A percentile compares a stretch with the other conserved stretches of the same genome.
Conservation (phyloP, 2,888 invertebrate genomes). For the Clivina fossor region DNA sequence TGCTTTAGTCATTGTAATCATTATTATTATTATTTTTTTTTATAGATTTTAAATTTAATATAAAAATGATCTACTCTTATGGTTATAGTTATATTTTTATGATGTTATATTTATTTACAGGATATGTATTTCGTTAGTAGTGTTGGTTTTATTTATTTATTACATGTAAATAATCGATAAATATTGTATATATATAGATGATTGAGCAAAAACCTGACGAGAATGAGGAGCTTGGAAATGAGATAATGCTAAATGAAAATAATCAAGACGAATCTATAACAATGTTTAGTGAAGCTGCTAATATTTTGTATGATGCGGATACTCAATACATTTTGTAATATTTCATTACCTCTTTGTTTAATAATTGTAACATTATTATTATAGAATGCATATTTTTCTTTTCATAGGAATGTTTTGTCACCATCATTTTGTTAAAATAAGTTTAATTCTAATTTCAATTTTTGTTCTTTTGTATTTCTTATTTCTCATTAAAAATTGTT, state of each 20-base stretch:
- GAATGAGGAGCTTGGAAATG: background rate
- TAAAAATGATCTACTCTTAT: too few species aligned
- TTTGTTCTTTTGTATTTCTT: background rate
- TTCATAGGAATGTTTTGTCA: background rate
- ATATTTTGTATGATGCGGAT: conserved; percentile 22
- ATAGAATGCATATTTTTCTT: background rate
- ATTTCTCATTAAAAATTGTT: background rate
- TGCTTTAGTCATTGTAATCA: too few species aligned
- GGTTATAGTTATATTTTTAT: too few species aligned
- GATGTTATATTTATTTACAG: too few species aligned
- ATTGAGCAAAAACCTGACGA: conserved; percentile 15
- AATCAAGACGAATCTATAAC: conserved; percentile 12
- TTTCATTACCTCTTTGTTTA: background rate
- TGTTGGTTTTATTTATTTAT: too few species aligned
- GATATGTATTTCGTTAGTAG: too few species aligned
- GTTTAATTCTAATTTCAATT: background rate
- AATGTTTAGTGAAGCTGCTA: conserved; percentile 13
- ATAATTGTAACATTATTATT: background rate
- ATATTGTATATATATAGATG: too few species aligned
- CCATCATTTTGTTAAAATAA: background rate
- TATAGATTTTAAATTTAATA: too few species aligned
- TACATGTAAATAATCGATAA: too few species aligned
- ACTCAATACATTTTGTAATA: conserved; percentile 19
- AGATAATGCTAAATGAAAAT: conserved; percentile 2
- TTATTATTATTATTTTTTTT: too few species aligned